phyloP scores from a whole-genome alignment of 2,888 invertebrate genomes.

The Monopis laevigella region DNA sequence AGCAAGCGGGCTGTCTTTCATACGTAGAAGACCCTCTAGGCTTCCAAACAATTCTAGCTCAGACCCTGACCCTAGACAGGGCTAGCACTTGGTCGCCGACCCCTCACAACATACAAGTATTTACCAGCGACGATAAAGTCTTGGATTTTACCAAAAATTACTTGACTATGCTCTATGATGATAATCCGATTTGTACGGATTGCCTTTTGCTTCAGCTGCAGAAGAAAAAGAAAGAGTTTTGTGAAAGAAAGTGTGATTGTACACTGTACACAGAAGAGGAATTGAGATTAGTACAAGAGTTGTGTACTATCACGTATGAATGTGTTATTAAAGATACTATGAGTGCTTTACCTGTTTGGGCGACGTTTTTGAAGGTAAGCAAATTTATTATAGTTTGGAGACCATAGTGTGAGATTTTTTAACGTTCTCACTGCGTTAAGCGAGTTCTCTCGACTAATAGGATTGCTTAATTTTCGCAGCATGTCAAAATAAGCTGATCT shows the following conservation, averaged over 20 bases:
- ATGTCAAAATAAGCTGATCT: too few species aligned
- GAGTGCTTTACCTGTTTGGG: slow-evolving; percentile 77
- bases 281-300: slow-evolving; percentile 62
- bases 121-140: slow-evolving; percentile 77
- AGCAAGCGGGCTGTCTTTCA: slow-evolving; percentile 88
- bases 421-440: too few species aligned
- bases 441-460: too few species aligned
- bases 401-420: too few species aligned
- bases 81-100: slow-evolving; percentile 74
- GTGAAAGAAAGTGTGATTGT: slow-evolving; percentile 18
- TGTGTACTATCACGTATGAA: slow-evolving; percentile 79
- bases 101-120: slow-evolving; percentile 75
- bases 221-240: slow-evolving; percentile 24
- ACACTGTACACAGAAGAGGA: slow-evolving; percentile 44
- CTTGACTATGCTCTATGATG: slow-evolving; percentile 32
- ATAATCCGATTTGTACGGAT: slow-evolving; percentile 23
- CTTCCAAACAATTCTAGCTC: slow-evolving; percentile 79
- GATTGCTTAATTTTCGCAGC: too few species aligned
- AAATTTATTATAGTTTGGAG: too few species aligned
- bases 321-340: slow-evolving; percentile 84
- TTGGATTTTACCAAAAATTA: slow-evolving; percentile 77
- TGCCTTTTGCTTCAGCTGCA: slow-evolving; percentile 21
- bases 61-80: slow-evolving; percentile 79
- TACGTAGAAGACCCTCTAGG: slow-evolving; percentile 84
- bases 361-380: slow-evolving; percentile 73